Conservation (phyloP, 2,113 vertebrate genomes). For the Peromyscus polionotus region DNA sequence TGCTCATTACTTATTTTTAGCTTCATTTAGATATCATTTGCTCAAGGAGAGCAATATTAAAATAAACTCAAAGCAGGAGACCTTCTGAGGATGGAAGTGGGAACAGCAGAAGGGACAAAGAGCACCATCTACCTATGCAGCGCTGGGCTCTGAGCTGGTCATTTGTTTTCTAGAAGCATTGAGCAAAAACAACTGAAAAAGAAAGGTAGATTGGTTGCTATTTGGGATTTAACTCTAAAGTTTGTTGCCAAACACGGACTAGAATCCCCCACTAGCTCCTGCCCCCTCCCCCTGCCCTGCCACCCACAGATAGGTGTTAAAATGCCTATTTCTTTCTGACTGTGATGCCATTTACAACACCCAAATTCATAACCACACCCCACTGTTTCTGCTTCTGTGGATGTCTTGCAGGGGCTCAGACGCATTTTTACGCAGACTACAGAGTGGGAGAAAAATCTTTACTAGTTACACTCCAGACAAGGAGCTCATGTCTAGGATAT, state of each 20-base stretch:
- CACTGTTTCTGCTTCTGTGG: conserved; percentile 1
- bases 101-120: not conserved
- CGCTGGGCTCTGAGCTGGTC: not conserved
- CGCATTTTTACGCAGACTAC: not conserved
- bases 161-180: not conserved
- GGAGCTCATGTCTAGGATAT: not conserved
- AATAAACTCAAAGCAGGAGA: not conserved
- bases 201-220: not conserved
- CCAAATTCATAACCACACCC: conserved; percentile 15
- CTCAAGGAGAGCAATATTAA: conserved; percentile 20
- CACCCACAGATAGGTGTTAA: not conserved
- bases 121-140: not conserved
- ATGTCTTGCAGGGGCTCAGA: not conserved
- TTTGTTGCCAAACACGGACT: not conserved
- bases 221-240: not conserved
- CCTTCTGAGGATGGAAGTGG: not conserved
- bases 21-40: conserved; percentile 42
- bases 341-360: not conserved
- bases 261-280: not conserved
- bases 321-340: conserved; percentile 24
- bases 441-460: not conserved
- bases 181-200: not conserved
- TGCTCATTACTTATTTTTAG: conserved; percentile 17
- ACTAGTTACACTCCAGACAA: not conserved
- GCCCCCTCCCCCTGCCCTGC: not conserved